Conservation (phyloP, 1,140 invertebrate genomes). For the Drosophila saltans region DNA sequence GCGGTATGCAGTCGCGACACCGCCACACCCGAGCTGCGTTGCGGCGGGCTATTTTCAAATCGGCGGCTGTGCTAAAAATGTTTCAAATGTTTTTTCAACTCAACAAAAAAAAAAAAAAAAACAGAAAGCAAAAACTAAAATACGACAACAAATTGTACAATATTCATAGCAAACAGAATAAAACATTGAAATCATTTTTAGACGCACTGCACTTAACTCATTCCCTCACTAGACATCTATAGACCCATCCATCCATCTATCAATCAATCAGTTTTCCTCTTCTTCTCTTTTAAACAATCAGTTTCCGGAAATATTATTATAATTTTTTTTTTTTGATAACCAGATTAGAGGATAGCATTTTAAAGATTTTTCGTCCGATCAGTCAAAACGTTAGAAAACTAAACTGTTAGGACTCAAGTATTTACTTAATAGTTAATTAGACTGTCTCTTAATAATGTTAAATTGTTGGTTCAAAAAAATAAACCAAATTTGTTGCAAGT, state of each 20-base stretch:
- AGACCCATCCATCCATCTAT: conserved; percentile 54
- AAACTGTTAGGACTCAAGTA: too few relatives aligned
- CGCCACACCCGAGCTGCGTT: conserved; percentile 37
- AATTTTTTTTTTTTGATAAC: too few relatives aligned
- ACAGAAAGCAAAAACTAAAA: conserved; percentile 15
- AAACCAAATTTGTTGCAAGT: too few relatives aligned
- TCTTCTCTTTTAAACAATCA: not conserved
- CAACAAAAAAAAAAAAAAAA: conserved; percentile 19
- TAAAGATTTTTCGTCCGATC: too few relatives aligned
- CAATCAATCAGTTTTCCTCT: conserved; percentile 51
- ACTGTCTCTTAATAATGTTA: too few relatives aligned
- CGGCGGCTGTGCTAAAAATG: conserved; percentile 76
- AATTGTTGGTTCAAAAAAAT: too few relatives aligned
- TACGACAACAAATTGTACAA: conserved; percentile 25
- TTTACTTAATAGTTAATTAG: too few relatives aligned
- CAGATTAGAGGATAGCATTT: too few relatives aligned
- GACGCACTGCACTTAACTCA: conserved; percentile 65
- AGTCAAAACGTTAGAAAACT: too few relatives aligned
- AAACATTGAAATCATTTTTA: conserved; percentile 44
- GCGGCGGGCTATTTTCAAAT: conserved; percentile 67
- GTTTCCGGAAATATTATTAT: not conserved
- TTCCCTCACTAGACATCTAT: conserved; percentile 18
- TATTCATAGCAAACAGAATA: conserved; percentile 28
- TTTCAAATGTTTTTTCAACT: conserved; percentile 73
- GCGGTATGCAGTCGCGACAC: conserved; percentile 74